These are phyloP conservation scores for Acanthosepion pharaonis DNA, from an alignment of 2,888 invertebrate species.

Conservation along the genomic window DNA sequence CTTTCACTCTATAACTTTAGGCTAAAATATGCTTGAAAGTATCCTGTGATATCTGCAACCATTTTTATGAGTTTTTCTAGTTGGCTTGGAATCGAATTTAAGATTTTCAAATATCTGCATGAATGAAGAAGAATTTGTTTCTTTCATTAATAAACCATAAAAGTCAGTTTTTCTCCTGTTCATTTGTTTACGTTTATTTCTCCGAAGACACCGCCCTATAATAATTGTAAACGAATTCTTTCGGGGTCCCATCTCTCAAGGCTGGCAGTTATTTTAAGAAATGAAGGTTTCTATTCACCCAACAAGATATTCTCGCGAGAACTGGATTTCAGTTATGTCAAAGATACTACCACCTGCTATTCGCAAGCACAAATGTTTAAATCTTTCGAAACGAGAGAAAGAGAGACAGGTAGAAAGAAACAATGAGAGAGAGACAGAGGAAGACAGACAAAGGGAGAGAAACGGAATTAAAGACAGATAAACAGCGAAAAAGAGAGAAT, in stretches of 20 bases:
- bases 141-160: background rate
- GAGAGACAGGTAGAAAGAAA: no score
- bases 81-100: background rate
- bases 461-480: no score
- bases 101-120: background rate
- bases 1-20: no score
- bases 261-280: slow-evolving; percentile 9
- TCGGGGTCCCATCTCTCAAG: background rate
- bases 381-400: no score
- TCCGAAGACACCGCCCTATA: background rate
- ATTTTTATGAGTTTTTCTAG: background rate
- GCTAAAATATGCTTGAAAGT: no score
- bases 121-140: background rate
- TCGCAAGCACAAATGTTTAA: background rate
- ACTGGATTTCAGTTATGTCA: background rate
- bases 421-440: no score
- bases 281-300: background rate
- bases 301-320: background rate
- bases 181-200: background rate
- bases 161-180: background rate
- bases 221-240: background rate
- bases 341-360: background rate
- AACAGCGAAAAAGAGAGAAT: no score
- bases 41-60: no score
- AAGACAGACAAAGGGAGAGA: no score